Conservation (phyloP, 2,888 invertebrate genomes). For the Napeogenes inachia region DNA sequence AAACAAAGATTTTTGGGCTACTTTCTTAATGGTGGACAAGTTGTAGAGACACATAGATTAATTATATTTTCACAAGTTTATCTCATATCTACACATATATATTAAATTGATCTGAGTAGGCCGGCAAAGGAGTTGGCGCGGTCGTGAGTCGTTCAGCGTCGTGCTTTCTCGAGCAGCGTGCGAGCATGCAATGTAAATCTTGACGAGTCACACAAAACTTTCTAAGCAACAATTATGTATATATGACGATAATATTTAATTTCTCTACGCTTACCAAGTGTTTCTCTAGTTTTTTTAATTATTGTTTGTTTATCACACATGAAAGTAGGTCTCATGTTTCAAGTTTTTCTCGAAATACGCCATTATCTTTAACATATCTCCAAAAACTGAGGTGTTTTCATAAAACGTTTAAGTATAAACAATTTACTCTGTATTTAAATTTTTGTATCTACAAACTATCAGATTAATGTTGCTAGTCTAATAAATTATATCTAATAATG, state of each 20-base stretch:
- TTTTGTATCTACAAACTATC: too few species aligned
- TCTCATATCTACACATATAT: neutral
- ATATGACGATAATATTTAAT: constrained; percentile 75
- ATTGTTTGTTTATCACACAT: constrained; percentile 7
- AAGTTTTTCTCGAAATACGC: too few species aligned
- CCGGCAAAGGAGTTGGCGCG: constrained; percentile 19
- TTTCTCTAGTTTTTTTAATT: constrained; percentile 10
- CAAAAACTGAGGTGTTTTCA: too few species aligned
- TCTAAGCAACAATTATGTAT: constrained; percentile 76
- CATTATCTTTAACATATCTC: too few species aligned
- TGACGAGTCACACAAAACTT: constrained; percentile 67
- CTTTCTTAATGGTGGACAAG: constrained; percentile 19
- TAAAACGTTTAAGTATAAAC: too few species aligned
- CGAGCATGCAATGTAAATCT: constrained; percentile 74
- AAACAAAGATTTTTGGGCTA: constrained; percentile 22
- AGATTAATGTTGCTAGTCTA: too few species aligned
- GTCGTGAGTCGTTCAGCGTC: constrained; percentile 38
- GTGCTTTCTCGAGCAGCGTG: constrained; percentile 75
- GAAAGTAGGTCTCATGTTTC: too few species aligned
- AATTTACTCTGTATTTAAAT: too few species aligned
- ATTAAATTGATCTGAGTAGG: constrained; percentile 25
- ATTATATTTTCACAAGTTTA: neutral
- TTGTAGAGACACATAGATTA: neutral
- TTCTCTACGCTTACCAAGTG: constrained; percentile 24
- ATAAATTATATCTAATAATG: too few species aligned